A percentile compares a stretch with the other conserved stretches of the same genome.
phyloP scores from a whole-genome alignment of 2,888 invertebrate genomes.

The Clistopyga incitator region DNA sequence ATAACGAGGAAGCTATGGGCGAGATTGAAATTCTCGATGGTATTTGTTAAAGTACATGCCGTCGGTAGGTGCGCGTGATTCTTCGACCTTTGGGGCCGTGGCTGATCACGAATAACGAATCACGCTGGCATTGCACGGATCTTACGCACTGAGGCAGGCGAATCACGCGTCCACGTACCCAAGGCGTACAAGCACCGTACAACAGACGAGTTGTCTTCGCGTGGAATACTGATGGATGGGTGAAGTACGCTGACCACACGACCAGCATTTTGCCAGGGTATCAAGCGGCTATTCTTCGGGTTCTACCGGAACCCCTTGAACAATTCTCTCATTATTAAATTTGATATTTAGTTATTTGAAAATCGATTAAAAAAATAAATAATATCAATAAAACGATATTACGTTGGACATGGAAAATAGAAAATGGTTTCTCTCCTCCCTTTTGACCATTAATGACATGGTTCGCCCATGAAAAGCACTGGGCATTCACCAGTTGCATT shows the following conservation, averaged over 20 bases:
- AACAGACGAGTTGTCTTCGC: constrained; percentile 72
- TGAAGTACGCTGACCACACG: constrained; percentile 60
- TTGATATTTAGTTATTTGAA: not conserved
- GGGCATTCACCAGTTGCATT: too few species aligned
- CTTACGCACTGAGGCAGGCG: constrained; percentile 76
- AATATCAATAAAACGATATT: too few species aligned
- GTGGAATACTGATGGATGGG: constrained; percentile 73
- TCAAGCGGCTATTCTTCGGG: constrained; percentile 23
- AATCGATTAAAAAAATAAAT: too few species aligned
- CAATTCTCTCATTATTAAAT: not conserved
- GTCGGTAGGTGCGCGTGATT: constrained; percentile 50
- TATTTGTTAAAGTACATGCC: not conserved
- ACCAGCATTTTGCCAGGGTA: constrained; percentile 34
- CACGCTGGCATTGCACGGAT: constrained; percentile 76
- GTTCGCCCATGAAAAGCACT: too few species aligned
- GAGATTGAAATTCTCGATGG: not conserved
- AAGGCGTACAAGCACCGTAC: constrained; percentile 77
- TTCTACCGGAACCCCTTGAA: constrained; percentile 34
- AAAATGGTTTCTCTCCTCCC: too few species aligned
- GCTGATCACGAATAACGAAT: constrained; percentile 69
- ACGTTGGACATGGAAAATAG: too few species aligned
- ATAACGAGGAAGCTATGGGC: too few species aligned
- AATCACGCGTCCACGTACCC: constrained; percentile 78
- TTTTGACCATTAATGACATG: too few species aligned
- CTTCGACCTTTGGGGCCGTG: constrained; percentile 77